A percentile compares a stretch with the other conserved stretches of the same genome.
Conservation (phyloP, 2,797 vertebrate species). For the Sparus aurata region DNA sequence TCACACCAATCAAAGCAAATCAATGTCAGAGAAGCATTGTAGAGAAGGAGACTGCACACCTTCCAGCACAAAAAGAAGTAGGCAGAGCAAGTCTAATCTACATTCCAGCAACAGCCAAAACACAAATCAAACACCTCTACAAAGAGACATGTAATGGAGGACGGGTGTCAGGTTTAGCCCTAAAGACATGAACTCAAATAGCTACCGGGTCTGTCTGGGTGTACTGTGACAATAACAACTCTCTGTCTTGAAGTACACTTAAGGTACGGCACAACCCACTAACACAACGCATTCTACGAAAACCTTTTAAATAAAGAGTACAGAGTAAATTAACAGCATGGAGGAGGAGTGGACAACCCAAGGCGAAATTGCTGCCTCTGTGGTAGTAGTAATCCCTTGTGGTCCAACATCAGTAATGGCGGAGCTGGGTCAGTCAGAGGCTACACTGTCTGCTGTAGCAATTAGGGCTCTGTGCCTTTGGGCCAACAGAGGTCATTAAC, state of each 20-base stretch:
- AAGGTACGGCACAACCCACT: slow-evolving; percentile 7
- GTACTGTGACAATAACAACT: slow-evolving; percentile 43
- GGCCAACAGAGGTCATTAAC: slow-evolving; percentile 81
- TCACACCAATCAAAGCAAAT: slow-evolving; percentile 33
- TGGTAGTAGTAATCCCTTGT: slow-evolving; percentile 48
- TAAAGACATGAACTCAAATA: slow-evolving; percentile 57
- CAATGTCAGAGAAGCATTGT: not conserved
- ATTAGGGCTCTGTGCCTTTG: slow-evolving; percentile 75
- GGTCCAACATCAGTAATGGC: slow-evolving; percentile 66
- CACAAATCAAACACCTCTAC: slow-evolving; percentile 55
- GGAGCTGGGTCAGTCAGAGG: slow-evolving; percentile 78
- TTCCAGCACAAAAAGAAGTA: slow-evolving; percentile 35
- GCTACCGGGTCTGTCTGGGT: slow-evolving; percentile 43
- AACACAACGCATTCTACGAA: not conserved
- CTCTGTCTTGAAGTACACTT: not conserved
- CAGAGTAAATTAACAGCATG: slow-evolving; percentile 14
- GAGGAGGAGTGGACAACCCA: slow-evolving; percentile 14
- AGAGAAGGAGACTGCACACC: slow-evolving; percentile 29
- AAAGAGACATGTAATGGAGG: slow-evolving; percentile 55
- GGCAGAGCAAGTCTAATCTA: slow-evolving; percentile 56
- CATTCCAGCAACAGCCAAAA: slow-evolving; percentile 58
- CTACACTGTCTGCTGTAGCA: slow-evolving; percentile 79
- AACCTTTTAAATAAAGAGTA: slow-evolving; percentile 14
- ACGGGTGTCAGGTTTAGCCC: slow-evolving; percentile 62
- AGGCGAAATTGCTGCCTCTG: slow-evolving; percentile 38